Evolutionary conservation across 1,140 invertebrate species (phyloP), one percentile per base, ranked within the genome.

Genomic region (Scaptomyza hsui): DNA sequence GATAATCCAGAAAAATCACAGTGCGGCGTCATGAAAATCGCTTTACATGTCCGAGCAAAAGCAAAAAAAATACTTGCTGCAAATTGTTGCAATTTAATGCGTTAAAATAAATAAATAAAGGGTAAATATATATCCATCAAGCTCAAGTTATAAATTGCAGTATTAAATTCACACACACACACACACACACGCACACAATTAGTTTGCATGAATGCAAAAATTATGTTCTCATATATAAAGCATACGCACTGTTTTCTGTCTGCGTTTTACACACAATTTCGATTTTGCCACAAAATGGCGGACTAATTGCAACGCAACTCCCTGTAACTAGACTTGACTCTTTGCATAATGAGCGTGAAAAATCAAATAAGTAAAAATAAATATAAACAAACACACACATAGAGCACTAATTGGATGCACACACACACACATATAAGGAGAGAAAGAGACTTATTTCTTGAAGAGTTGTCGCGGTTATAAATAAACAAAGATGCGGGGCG

Each of bases 1-100:
- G 83, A 76, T 89, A 82, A 86, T 86, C 83, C 75, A 61, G 60
- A 82, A 78, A 78, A 89, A 89, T 88, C 82, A 81, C 77, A 81
- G 42, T 57, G 73, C 47, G 29, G 55, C 78, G 26, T 60, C 56
- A 59, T 42, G 18, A 48, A 52, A 75, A 72, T 47, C 62, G 53
- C 57, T 75, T 75, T 72, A 74, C 51, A 68, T 52, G 44, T 37
- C 42, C 59, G 37, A 41, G 19, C 2, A 7, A 29, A 29, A 29
- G 9, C 6, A 29, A n/a, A 7, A 45, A 47, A 45, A 18, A 53
- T 61, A 69, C 62, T 65, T 63, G 55, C 59, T 75, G 81, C 70
- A 69, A 53, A 32, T 63, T 48, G 65, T 21, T 64, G 69, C 61
- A 74, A 60, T 67, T 86, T 86, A 81, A 86, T 68, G 65, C 65